A percentile compares a stretch with the other conserved stretches of the same genome.
These are phyloP conservation scores for Galeruca laticollis DNA, from an alignment of 2,888 invertebrate species.

Conservation along the genomic window DNA sequence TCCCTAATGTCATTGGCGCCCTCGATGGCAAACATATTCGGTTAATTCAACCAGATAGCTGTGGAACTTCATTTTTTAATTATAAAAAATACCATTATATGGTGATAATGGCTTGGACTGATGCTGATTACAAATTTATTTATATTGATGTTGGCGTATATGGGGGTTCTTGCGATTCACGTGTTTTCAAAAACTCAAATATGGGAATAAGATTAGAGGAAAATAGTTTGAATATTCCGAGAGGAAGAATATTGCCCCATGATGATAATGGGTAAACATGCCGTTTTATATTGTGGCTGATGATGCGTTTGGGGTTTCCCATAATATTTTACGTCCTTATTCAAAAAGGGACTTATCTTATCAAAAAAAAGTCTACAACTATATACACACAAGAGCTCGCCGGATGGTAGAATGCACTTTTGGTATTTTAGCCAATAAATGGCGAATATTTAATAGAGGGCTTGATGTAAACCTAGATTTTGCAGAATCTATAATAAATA, in stretches of 20 bases:
- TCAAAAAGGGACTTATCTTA: too few relatives aligned
- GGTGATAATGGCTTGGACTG: too few relatives aligned
- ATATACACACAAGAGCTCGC: too few relatives aligned
- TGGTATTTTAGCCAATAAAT: too few relatives aligned
- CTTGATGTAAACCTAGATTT: too few relatives aligned
- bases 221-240: conserved; percentile 49
- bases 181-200: conserved; percentile 52
- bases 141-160: too few relatives aligned
- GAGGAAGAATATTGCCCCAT: conserved; percentile 48
- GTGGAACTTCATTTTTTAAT: conserved; percentile 9
- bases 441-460: too few relatives aligned
- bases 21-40: not conserved
- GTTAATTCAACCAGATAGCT: conserved; percentile 7
- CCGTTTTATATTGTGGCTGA: conserved; percentile 55
- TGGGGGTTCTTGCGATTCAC: conserved; percentile 52
- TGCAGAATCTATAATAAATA: too few relatives aligned
- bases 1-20: too few relatives aligned
- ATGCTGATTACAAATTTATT: too few relatives aligned
- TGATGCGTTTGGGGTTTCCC: conserved; percentile 55
- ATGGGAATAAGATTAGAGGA: conserved; percentile 50
- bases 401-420: too few relatives aligned
- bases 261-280: conserved; percentile 49
- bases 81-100: conserved; percentile 9
- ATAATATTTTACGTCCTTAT: conserved; percentile 54
- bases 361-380: too few relatives aligned